Percentiles rank a stretch among this genome's conserved stretches.
Conservation (phyloP, 2,888 invertebrate genomes). For the Papilio elwesi region DNA sequence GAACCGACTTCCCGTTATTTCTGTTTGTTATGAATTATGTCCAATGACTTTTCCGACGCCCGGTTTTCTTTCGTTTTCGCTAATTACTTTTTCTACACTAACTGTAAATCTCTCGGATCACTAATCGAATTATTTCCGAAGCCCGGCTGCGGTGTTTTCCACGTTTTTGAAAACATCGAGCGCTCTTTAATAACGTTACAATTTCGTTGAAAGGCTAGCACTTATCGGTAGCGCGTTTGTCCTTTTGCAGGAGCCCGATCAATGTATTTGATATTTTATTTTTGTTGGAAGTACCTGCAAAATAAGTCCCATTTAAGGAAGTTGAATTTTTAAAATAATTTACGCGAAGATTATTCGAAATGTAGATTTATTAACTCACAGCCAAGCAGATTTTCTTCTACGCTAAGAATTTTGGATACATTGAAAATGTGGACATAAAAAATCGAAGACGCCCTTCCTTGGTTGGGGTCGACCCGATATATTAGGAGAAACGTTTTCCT, state of each 20-base stretch:
- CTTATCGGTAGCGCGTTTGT: slow-evolving; percentile 13
- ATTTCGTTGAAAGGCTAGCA: slow-evolving; percentile 27
- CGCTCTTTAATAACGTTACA: slow-evolving; percentile 24
- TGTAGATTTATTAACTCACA: no score
- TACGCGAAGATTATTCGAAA: no score
- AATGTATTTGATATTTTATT: slow-evolving; percentile 9
- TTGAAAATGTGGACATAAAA: no score
- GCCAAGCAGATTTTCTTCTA: no score
- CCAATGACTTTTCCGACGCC: slow-evolving; percentile 81
- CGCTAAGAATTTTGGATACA: no score
- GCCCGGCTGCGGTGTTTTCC: slow-evolving; percentile 14
- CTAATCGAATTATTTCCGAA: slow-evolving; percentile 47
- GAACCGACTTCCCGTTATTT: slow-evolving; percentile 83
- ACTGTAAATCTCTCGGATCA: slow-evolving; percentile 70
- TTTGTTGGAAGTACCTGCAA: no score
- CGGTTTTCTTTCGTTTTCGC: slow-evolving; percentile 78
- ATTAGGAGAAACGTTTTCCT: no score
- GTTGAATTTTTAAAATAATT: no score
- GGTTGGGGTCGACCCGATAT: no score
- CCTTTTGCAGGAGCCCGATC: not conserved
- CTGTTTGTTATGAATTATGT: slow-evolving; percentile 84
- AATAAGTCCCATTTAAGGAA: no score
- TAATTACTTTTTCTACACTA: slow-evolving; percentile 80
- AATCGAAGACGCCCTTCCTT: no score
- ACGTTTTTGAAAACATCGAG: not conserved